These are phyloP conservation scores for Stenotaenia linearis DNA, from an alignment of 2,888 invertebrate genomes.

Conservation along the genomic window DNA sequence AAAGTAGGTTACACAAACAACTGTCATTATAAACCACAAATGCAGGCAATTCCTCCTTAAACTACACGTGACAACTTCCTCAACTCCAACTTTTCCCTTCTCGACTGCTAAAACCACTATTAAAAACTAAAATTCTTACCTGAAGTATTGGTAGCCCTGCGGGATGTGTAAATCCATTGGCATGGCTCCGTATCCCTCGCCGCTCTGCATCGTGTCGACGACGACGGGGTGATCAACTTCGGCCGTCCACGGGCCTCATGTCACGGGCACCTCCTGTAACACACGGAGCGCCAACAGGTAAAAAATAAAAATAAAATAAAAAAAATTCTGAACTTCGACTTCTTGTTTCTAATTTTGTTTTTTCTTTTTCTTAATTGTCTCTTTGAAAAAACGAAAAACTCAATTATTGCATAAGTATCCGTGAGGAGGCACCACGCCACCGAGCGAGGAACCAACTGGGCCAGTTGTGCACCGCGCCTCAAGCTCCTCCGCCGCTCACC, in stretches of 20 bases:
- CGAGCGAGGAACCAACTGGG: neutral
- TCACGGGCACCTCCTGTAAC: neutral
- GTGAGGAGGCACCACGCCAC: neutral
- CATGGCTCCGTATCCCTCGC: slow-evolving; percentile 49
- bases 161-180: slow-evolving; percentile 90
- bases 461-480: neutral
- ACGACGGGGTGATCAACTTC: neutral
- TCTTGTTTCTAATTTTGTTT: neutral
- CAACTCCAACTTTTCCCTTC: too few relatives aligned
- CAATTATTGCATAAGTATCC: neutral
- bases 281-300: neutral
- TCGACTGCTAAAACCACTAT: neutral
- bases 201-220: slow-evolving; percentile 35
- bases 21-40: neutral
- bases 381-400: neutral
- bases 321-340: neutral
- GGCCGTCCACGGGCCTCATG: neutral
- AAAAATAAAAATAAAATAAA: neutral
- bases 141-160: slow-evolving; percentile 85
- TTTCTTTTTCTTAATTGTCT: neutral
- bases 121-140: slow-evolving; percentile 54
- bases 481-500: neutral
- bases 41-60: too few relatives aligned
- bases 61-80: slow-evolving; percentile 3
- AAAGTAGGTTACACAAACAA: neutral